Evolutionary conservation across 2,113 vertebrate genomes (phyloP).

Genomic region (Machaerirhynchus nigripectus): DNA sequence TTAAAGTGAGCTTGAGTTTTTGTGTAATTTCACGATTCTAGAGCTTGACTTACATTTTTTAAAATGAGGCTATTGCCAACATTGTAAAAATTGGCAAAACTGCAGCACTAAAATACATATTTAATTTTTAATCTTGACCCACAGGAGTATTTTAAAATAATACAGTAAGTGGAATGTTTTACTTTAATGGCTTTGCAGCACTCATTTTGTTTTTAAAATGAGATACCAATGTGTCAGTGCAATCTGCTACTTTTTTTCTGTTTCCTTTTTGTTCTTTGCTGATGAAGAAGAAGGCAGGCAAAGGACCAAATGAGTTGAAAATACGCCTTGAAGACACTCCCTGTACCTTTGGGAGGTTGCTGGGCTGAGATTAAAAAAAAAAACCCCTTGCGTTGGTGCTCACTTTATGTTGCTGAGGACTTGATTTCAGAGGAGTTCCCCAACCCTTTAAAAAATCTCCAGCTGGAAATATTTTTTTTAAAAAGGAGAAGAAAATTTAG

Average conservation of each 20-base stretch:
- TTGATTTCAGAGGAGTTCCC: not conserved
- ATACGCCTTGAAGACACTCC: not conserved
- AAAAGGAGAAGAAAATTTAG: not conserved
- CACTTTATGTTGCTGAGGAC: not conserved
- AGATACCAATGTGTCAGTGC: not conserved
- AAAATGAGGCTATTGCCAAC: not conserved
- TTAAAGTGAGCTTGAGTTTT: not conserved
- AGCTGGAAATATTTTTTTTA: not conserved
- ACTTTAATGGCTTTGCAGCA: not conserved
- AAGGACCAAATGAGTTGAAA: not conserved
- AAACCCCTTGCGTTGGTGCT: accelerated
- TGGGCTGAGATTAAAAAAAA: not conserved
- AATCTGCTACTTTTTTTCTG: not conserved
- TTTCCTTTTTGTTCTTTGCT: not conserved
- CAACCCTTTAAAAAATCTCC: not conserved
- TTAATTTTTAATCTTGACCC: not conserved
- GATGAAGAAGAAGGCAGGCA: not conserved
- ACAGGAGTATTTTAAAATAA: not conserved
- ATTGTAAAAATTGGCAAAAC: not conserved
- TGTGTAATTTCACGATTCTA: not conserved
- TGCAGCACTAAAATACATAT: not conserved
- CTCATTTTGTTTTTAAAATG: not conserved
- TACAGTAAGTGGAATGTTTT: not conserved
- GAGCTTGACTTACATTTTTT: not conserved
- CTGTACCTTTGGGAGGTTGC: not conserved